phyloP scores from a whole-genome alignment of 2,797 vertebrate genomes.

The Pristis pectinata region DNA sequence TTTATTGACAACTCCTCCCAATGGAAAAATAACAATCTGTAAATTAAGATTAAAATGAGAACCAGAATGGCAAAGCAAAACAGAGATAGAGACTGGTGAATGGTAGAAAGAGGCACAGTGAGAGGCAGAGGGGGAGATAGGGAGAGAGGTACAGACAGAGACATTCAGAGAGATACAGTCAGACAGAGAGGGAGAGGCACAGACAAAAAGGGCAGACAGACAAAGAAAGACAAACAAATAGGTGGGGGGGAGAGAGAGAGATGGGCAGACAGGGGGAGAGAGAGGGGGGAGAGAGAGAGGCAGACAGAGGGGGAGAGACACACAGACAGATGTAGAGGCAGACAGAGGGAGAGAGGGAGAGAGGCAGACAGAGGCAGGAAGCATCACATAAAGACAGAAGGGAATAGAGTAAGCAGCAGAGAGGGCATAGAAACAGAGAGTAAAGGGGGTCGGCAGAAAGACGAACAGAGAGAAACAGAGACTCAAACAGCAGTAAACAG shows the following conservation, averaged over 20 bases:
- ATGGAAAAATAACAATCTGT: no score
- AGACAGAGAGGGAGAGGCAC: conserved; percentile 29
- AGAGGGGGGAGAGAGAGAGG: neutral
- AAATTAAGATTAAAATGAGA: no score
- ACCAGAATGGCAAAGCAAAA: no score
- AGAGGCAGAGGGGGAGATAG: no score
- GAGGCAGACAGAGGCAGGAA: neutral
- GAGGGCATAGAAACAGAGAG: neutral
- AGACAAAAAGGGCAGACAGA: neutral
- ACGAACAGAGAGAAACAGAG: neutral
- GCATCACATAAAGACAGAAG: no score
- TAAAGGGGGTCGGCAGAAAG: no score
- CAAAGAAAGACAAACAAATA: neutral
- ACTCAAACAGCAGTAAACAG: no score
- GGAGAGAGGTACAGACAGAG: neutral
- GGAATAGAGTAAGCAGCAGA: neutral
- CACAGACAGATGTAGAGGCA: no score
- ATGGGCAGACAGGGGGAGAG: neutral
- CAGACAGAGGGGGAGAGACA: no score
- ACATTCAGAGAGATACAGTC: conserved; percentile 41
- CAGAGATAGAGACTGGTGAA: no score
- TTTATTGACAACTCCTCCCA: neutral
- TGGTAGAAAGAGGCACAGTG: no score
- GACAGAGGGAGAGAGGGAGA: neutral
- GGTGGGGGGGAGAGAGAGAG: no score